Conservation (phyloP, 64 coral and sea anemone genomes). For the Dendrophyllia cribrosa region DNA sequence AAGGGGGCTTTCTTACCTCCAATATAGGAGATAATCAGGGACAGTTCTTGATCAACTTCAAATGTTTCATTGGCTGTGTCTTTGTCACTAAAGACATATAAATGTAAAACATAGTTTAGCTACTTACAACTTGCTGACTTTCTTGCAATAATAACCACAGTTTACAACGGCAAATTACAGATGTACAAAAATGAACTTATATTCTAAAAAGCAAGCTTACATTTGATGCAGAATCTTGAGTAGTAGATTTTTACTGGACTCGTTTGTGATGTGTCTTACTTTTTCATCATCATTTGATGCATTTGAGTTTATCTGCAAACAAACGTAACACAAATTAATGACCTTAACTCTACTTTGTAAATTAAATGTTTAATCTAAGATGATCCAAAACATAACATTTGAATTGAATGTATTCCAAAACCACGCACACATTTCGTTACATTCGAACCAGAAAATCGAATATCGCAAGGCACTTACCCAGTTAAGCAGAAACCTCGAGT, state of each 20-base stretch:
- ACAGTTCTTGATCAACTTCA: constrained; percentile 28
- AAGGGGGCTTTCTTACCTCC: background rate
- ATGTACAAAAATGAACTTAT: background rate
- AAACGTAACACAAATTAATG: background rate
- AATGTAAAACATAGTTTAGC: too few species aligned
- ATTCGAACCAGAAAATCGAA: constrained; percentile 4
- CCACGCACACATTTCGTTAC: background rate
- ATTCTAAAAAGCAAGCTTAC: constrained; percentile 17
- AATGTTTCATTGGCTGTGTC: background rate
- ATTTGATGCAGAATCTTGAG: constrained; percentile 41
- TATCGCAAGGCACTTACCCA: background rate
- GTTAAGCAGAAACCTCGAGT: constrained; percentile 6
- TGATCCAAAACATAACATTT: background rate
- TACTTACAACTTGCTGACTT: background rate
- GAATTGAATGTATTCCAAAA: background rate
- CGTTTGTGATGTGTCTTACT: background rate
- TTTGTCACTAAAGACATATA: constrained; percentile 8
- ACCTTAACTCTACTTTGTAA: background rate
- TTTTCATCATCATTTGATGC: background rate
- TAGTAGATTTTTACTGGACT: background rate
- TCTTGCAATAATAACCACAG: background rate
- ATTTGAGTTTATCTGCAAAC: constrained; percentile 18
- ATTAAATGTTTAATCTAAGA: background rate
- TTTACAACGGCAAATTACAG: background rate
- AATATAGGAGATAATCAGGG: constrained; percentile 14